A percentile compares a stretch with the other conserved stretches of the same genome.
These are phyloP conservation scores for Drosophila biarmipes DNA, from an alignment of 1,140 invertebrate genomes.

Conservation along the genomic window DNA sequence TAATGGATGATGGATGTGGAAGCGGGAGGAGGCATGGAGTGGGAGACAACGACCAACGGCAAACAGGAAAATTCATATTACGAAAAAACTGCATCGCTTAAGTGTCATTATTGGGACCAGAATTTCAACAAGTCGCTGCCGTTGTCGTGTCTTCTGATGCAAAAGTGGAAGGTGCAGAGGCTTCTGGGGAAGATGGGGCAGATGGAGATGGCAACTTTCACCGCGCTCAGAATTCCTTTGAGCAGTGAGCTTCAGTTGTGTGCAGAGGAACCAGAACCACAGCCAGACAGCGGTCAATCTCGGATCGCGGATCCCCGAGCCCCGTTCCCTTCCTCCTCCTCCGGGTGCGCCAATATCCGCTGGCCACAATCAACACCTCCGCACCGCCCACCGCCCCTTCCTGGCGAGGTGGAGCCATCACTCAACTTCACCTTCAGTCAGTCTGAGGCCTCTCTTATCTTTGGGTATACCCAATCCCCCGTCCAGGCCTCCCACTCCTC, in stretches of 20 bases:
- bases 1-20: slow-evolving; percentile 61
- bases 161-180: slow-evolving; percentile 21
- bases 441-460: slow-evolving; percentile 56
- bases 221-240: slow-evolving; percentile 70
- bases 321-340: slow-evolving; percentile 2
- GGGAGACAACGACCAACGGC: slow-evolving; percentile 38
- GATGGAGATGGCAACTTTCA: slow-evolving; percentile 76
- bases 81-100: slow-evolving; percentile 80
- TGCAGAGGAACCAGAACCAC: slow-evolving; percentile 33
- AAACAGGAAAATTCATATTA: slow-evolving; percentile 82
- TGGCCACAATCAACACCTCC: slow-evolving; percentile 72
- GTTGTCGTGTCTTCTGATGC: slow-evolving; percentile 54
- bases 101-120: slow-evolving; percentile 81
- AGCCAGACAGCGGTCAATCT: slow-evolving; percentile 73
- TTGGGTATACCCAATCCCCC: slow-evolving; percentile 42
- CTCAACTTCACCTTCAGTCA: slow-evolving; percentile 49
- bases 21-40: slow-evolving; percentile 8
- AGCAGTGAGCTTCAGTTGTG: slow-evolving; percentile 20
- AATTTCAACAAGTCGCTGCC: slow-evolving; percentile 73
- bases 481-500: not conserved
- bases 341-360: slow-evolving; percentile 55
- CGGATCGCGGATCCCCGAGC: slow-evolving; percentile 2
- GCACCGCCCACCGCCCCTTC: slow-evolving; percentile 49
- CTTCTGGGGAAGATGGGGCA: slow-evolving; percentile 16
- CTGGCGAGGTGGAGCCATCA: slow-evolving; percentile 63